These are phyloP conservation scores for Orchestes rusci DNA, from an alignment of 2,888 invertebrate genomes.

Conservation along the genomic window DNA sequence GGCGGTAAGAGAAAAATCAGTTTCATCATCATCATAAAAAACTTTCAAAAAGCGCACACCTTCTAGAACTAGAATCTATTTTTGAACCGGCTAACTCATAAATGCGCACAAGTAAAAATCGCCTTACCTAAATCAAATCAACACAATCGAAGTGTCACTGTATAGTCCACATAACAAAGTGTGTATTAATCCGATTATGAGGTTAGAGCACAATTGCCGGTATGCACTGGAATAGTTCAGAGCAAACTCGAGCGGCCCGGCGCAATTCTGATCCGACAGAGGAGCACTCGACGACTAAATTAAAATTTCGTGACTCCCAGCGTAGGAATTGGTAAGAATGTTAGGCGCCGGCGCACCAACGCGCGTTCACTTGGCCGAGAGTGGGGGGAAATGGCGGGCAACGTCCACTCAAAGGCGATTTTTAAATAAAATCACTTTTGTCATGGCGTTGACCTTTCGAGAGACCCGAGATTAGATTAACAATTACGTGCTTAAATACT, in stretches of 20 bases:
- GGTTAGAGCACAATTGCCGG: constrained; percentile 18
- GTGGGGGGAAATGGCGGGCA: constrained; percentile 31
- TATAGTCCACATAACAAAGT: too few species aligned
- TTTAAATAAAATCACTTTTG: constrained; percentile 29
- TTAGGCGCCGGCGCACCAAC: constrained; percentile 17
- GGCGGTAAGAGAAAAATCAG: too few species aligned
- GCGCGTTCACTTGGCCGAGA: constrained; percentile 11
- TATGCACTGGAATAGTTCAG: constrained; percentile 11
- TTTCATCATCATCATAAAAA: too few species aligned
- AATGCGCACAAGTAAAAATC: too few species aligned
- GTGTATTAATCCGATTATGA: constrained; percentile 20
- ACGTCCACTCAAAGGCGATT: constrained; percentile 35
- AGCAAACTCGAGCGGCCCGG: constrained; percentile 9
- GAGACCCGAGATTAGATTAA: constrained; percentile 17
- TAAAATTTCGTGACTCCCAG: constrained; percentile 16
- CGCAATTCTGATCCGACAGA: constrained; percentile 7
- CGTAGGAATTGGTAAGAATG: constrained; percentile 19
- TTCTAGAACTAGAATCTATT: too few species aligned
- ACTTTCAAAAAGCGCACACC: too few species aligned
- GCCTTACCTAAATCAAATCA: too few species aligned
- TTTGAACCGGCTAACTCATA: too few species aligned
- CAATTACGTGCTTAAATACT: constrained; percentile 12
- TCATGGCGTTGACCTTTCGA: constrained; percentile 25
- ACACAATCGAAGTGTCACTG: too few species aligned
- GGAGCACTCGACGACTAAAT: constrained; percentile 19